Evolutionary conservation across 2,797 vertebrate species (phyloP), one percentile per base, ranked within the genome.

Genomic region (Anabas testudineus): DNA sequence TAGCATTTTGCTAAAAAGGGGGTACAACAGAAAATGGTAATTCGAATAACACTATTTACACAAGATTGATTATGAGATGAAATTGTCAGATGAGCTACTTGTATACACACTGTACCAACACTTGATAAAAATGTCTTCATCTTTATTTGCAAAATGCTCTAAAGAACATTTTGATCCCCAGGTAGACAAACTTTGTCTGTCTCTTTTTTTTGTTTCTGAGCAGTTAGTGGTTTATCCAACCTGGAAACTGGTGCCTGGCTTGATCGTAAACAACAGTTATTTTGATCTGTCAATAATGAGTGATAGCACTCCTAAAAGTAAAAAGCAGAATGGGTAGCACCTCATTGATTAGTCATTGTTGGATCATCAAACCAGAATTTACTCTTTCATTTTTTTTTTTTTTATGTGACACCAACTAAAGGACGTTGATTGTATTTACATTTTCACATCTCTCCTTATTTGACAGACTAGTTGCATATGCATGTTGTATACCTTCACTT

Each of bases 81-180:
- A 14, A 37, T 37, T 37, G 36, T 37, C 36, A 37, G 36, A 37
- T 13, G n/a, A n/a, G 5, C 26, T 12, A 13, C 12, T 10, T 13
- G 14, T 13, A 12, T 14, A 5, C 14, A 37, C 13, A 12, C 13
- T 13, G 10, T 37, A n/a, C 54, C 18, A 34, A 32, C n/a, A n/a
- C n/a, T n/a, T n/a, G n/a, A n/a, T n/a, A 24, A 39, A 46, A 21
- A 41, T 0, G 34, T 36, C 37, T 15, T 15, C 13, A 10, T 16
- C 14, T 58, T 22, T n/a, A 66, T 12, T 62, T 32, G 37, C 63
- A 57, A 28, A 62, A 22, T 41, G 22, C 24, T 26, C 15, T n/a
- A n/a, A n/a, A n/a, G n/a, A n/a, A n/a, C 28, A 3, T 28, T 28
- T 1, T 47, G 36, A 28, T 45, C 28, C 58, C 18, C 10, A 24